Conservation (phyloP, 2,888 invertebrate genomes). For the Harpagoxenus sublaevis region DNA sequence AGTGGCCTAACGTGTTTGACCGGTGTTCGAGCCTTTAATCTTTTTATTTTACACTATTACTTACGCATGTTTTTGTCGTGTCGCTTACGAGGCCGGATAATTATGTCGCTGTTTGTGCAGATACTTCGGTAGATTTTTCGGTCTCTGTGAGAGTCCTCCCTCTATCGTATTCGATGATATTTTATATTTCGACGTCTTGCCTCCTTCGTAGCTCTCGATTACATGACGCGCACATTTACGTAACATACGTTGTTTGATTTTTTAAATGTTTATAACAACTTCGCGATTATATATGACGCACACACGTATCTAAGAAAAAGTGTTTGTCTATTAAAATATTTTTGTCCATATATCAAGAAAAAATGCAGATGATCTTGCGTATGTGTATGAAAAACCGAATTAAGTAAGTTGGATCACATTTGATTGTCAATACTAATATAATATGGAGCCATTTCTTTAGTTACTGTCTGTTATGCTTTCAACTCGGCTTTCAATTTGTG, state of each 20-base stretch:
- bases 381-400: not conserved
- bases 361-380: not conserved
- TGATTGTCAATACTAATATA: slow-evolving; percentile 37
- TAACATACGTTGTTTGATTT: not conserved
- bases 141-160: not conserved
- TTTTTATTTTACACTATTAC: slow-evolving; percentile 45
- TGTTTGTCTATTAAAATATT: not conserved
- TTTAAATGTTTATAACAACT: not conserved
- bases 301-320: not conserved
- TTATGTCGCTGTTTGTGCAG: not conserved
- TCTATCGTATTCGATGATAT: not conserved
- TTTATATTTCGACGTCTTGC: not conserved
- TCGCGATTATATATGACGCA: not conserved
- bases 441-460: slow-evolving; percentile 20
- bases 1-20: slow-evolving; percentile 24
- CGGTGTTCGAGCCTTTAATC: not conserved
- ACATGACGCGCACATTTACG: not conserved
- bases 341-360: not conserved
- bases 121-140: not conserved
- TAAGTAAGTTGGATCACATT: slow-evolving; percentile 8
- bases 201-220: not conserved
- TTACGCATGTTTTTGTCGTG: slow-evolving; percentile 66
- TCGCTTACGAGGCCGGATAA: not conserved
- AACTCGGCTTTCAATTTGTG: slow-evolving; percentile 8
- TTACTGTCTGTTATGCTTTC: slow-evolving; percentile 18